Evolutionary conservation across 2,888 invertebrate species (phyloP), one percentile per base, ranked within the genome.

Genomic region (Sericinus montela): DNA sequence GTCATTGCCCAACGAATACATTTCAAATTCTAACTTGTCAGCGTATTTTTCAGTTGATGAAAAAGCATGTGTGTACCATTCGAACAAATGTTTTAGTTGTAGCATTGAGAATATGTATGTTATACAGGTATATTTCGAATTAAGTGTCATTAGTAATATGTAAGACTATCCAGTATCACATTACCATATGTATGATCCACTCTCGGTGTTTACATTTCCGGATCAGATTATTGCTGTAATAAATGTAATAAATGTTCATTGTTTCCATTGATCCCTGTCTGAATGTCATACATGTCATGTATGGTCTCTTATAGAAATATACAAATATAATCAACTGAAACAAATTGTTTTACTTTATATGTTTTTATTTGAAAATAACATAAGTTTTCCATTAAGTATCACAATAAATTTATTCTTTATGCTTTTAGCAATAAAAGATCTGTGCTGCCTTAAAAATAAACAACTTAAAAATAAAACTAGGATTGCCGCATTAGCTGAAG

Each of bases 1-100:
- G 58, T 61, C 59, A 56, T 52, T 64, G 48, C 61, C 48, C 57
- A 59, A 56, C 43, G n/a, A 53, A 56, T 55, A 46, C 51, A 60
- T 58, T 51, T 50, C 54, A 49, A 52, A 48, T 56, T 55, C 44
- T 59, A 45, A 58, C 51, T 47, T 51, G 45, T 45, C 54, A 54
- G 55, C 42, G 23, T 37, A 43, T 42, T 11, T 15, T 19, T 35
- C 14, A 8, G 36, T 44, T 25, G 35, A 14, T 9, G 15, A 8
- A 30, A 11, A 14, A 19, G 23, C 7, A 29, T 30, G 30, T 42
- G 25, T 25, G 25, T 41, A 41, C 41, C 32, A 37, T 41, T 41
- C 11, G 36, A 14, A 38, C 14, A 34, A 48, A 38, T 39, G 40
- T 23, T 45, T 19, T 49, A 49, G 44, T 35, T 49, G 14, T 49